Evolutionary conservation across 2,888 invertebrate genomes (phyloP).

Genomic region (Harpalus rufipes): DNA sequence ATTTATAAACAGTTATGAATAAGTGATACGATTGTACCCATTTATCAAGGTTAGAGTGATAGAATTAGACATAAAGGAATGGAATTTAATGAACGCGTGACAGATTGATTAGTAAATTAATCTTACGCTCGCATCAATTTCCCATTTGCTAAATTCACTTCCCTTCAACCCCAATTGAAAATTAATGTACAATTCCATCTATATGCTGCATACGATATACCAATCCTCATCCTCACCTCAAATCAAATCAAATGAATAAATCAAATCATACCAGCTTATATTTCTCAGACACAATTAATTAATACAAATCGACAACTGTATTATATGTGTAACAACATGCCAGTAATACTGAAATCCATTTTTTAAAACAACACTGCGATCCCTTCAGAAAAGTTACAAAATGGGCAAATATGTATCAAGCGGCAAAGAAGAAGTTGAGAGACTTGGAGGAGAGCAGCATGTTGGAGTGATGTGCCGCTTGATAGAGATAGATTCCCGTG

Average conservation of each 20-base stretch:
- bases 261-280: constrained; percentile 31
- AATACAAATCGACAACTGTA: constrained; percentile 66
- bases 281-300: constrained; percentile 59
- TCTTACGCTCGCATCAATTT: constrained; percentile 52
- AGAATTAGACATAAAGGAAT: constrained; percentile 50
- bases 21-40: constrained; percentile 28
- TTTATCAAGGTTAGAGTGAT: constrained; percentile 40
- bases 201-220: background rate
- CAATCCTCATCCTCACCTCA: constrained; percentile 1
- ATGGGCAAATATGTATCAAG: constrained; percentile 61
- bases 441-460: background rate
- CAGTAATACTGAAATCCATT: constrained; percentile 62
- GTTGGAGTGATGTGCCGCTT: constrained; percentile 43
- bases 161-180: constrained; percentile 50
- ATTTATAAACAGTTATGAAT: constrained; percentile 19
- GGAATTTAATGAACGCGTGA: constrained; percentile 49
- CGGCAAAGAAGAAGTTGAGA: constrained; percentile 34
- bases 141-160: constrained; percentile 49
- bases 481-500: constrained; percentile 10
- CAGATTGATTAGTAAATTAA: constrained; percentile 55
- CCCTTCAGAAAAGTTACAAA: constrained; percentile 71
- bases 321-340: constrained; percentile 61
- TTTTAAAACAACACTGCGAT: constrained; percentile 71
- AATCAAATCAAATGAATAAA: constrained; percentile 49
- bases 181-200: constrained; percentile 49